Percentiles rank a stretch among this genome's conserved stretches.
Evolutionary conservation across 1,140 invertebrate species (phyloP).

Genomic region (Drosophila oshimai): DNA sequence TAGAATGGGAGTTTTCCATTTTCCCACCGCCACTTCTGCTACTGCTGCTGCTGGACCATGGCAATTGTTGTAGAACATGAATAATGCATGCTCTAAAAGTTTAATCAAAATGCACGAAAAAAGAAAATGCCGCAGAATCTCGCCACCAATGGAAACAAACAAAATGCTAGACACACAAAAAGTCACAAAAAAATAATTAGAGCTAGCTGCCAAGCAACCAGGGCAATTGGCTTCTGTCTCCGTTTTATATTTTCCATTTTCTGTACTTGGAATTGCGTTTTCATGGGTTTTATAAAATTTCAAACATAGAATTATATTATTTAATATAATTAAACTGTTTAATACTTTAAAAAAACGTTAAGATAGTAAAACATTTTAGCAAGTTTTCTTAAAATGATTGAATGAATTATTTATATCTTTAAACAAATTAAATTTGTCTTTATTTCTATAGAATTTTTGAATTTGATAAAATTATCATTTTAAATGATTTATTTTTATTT

Average conservation of each 20-base stretch:
- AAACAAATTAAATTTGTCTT: no score
- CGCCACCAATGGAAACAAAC: constrained; percentile 29
- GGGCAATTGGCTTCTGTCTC: constrained; percentile 4
- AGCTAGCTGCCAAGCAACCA: constrained; percentile 20
- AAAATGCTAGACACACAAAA: constrained; percentile 7
- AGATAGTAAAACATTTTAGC: no score
- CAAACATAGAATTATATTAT: neutral
- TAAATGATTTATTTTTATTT: no score
- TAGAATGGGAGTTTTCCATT: neutral
- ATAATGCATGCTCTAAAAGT: constrained; percentile 70
- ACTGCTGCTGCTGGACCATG: constrained; percentile 12
- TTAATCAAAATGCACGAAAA: constrained; percentile 65
- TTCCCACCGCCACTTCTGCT: neutral
- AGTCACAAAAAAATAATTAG: constrained; percentile 28
- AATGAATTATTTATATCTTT: no score
- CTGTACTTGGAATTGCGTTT: neutral
- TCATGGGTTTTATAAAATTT: neutral
- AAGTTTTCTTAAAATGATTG: no score
- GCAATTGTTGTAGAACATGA: constrained; percentile 71
- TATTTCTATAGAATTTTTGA: no score
- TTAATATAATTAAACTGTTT: no score
- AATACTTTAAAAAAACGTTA: no score
- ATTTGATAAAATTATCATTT: no score
- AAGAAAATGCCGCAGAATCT: constrained; percentile 7
- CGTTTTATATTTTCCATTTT: neutral